These are phyloP conservation scores for Rhagonycha lutea DNA, from an alignment of 2,888 invertebrate species.

Conservation along the genomic window DNA sequence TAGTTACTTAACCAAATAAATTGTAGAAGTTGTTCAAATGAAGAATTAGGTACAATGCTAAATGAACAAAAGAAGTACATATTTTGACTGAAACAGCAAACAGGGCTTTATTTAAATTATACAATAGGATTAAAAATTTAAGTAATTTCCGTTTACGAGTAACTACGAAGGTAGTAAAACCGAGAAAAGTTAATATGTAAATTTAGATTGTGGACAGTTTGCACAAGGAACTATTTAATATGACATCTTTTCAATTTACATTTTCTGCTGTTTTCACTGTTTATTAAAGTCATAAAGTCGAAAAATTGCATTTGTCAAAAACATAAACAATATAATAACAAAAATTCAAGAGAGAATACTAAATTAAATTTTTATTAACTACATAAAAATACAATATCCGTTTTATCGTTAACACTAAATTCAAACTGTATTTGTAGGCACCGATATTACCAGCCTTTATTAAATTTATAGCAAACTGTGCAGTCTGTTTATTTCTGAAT, in stretches of 20 bases:
- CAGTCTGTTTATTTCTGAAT: background rate
- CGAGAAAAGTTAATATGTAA: background rate
- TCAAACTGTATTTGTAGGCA: background rate
- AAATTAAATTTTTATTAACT: background rate
- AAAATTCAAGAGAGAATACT: background rate
- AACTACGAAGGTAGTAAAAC: background rate
- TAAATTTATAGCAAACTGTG: background rate
- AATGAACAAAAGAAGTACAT: background rate
- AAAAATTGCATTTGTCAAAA: slow-evolving; percentile 2
- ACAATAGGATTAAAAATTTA: background rate
- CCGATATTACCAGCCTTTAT: background rate
- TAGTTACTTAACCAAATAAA: background rate
- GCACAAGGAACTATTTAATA: slow-evolving; percentile 15
- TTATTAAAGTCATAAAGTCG: slow-evolving; percentile 1
- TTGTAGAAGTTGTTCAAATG: background rate
- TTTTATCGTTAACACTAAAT: background rate
- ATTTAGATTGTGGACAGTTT: slow-evolving; percentile 1
- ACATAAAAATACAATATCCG: background rate
- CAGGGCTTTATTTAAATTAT: background rate
- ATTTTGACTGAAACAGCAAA: background rate
- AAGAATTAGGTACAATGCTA: background rate
- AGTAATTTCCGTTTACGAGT: background rate
- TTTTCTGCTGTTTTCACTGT: slow-evolving; percentile 5
- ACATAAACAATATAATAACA: background rate
- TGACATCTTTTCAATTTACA: slow-evolving; percentile 18